Base-by-base conservation (phyloP, 2,888 invertebrate genomes). In the Cheilosia grossa region DNA sequence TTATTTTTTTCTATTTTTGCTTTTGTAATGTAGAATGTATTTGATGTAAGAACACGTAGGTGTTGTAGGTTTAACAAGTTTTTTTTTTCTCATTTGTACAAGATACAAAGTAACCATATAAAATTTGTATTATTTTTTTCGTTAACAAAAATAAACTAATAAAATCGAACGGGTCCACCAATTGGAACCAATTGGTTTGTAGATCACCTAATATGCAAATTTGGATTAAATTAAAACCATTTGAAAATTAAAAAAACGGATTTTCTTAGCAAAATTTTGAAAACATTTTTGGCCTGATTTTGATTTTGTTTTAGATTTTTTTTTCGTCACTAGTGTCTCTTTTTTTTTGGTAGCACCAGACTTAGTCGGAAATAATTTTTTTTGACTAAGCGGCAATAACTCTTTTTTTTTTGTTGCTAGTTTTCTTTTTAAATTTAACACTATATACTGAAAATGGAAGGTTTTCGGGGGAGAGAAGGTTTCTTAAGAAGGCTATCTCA, bases 251-350 rank as follows among this genome's bases (percentile, higher is more conserved):
- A 83, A 54, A 85, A 80, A 63, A 59, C 58, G 61, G 44, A 49
- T 72, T 82, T 70, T 82, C 87, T 80, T 87, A 87, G 87, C 87
- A 87, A 87, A 87, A 88, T 88, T 87, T 85, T 85, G 85, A 85
- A 91, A 91, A 91, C 90, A 91, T 91, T 90, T 90, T 91, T 90
- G 91, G 91, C 91, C 91, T 91, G 91, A 91, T 91, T 91, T 75
- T 53, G 53, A 69, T 82, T 67, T 40, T 78, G 49, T 82, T 87
- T 88, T 75, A 87, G 83, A 87, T 88, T 88, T 89, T 90, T 58
- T 80, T 85, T 87, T 89, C 91, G 92, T 92, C 92, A 92, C 92
- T 92, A 91, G 92, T 92, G 92, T 92, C 92, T 92, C 92, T 91
- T 90, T 92, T 89, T 88, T 87, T 82, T 82, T 82, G 61, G 66